These are phyloP conservation scores for Atrina japonica DNA, from an alignment of 2,888 invertebrate genomes.

Conservation along the genomic window DNA sequence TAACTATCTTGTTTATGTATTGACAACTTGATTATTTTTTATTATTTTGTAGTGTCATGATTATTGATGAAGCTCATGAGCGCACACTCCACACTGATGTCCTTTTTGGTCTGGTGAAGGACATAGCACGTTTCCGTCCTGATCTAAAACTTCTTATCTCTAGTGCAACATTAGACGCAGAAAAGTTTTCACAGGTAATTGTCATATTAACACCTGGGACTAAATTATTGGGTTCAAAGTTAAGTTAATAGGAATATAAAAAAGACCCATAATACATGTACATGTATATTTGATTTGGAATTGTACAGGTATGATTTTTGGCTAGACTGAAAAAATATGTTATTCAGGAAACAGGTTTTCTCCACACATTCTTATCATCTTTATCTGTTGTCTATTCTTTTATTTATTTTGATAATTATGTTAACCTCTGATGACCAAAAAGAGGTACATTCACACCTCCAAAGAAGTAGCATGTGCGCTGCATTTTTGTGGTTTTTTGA, in stretches of 20 bases:
- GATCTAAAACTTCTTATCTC: conserved; percentile 98
- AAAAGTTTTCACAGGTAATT: conserved; percentile 93
- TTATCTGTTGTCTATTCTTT: too few relatives aligned
- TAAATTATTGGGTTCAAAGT: neutral
- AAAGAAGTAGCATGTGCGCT: too few relatives aligned
- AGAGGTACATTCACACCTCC: too few relatives aligned
- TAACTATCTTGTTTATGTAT: too few relatives aligned
- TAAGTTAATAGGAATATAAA: neutral
- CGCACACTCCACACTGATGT: conserved; percentile 99
- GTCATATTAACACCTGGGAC: neutral
- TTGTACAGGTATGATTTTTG: neutral
- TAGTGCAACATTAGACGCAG: conserved; percentile 98
- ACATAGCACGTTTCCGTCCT: conserved; percentile 93
- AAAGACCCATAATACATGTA: neutral
- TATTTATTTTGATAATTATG: too few relatives aligned
- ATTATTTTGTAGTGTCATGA: conserved; percentile 90
- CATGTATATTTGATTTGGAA: neutral
- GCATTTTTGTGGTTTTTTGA: too few relatives aligned
- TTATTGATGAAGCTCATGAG: conserved; percentile 99
- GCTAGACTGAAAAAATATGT: too few relatives aligned
- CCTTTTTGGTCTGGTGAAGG: conserved; percentile 96
- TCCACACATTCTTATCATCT: too few relatives aligned
- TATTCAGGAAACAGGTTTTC: too few relatives aligned
- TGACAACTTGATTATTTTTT: too few relatives aligned
- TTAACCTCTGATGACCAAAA: too few relatives aligned